These are phyloP conservation scores for Lasioglossum villosulum DNA, from an alignment of 2,888 invertebrate genomes.

Conservation along the genomic window DNA sequence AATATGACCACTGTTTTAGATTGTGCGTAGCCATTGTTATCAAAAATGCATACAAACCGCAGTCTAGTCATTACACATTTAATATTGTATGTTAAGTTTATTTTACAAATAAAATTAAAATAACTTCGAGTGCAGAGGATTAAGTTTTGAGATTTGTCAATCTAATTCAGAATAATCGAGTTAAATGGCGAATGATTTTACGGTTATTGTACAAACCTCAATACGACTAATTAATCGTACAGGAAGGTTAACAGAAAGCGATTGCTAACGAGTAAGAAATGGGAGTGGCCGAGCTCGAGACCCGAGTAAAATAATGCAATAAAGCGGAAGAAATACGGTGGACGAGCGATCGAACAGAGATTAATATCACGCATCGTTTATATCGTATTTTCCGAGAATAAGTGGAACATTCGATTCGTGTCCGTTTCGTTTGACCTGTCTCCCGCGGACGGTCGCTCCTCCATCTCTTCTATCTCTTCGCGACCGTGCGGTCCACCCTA, in stretches of 20 bases:
- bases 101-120: too few species aligned
- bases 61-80: too few species aligned
- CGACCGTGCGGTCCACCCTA: conserved; percentile 7
- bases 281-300: neutral
- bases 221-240: neutral
- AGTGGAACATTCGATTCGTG: conserved; percentile 43
- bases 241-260: neutral
- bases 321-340: neutral
- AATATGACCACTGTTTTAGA: too few species aligned
- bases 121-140: too few species aligned
- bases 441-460: neutral
- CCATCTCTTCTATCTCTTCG: neutral
- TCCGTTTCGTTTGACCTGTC: conserved; percentile 55
- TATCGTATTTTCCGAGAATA: conserved; percentile 35
- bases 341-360: conserved; percentile 25
- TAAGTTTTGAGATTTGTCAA: too few species aligned
- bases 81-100: too few species aligned
- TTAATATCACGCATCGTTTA: conserved; percentile 59
- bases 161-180: too few species aligned
- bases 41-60: too few species aligned
- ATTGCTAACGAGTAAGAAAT: neutral
- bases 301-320: too few species aligned
- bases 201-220: neutral
- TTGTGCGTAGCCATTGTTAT: too few species aligned
- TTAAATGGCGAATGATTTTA: neutral